Evolutionary conservation across 2,888 invertebrate species (phyloP), one percentile per base, ranked within the genome.

Genomic region (Cryptosula pallasiana): DNA sequence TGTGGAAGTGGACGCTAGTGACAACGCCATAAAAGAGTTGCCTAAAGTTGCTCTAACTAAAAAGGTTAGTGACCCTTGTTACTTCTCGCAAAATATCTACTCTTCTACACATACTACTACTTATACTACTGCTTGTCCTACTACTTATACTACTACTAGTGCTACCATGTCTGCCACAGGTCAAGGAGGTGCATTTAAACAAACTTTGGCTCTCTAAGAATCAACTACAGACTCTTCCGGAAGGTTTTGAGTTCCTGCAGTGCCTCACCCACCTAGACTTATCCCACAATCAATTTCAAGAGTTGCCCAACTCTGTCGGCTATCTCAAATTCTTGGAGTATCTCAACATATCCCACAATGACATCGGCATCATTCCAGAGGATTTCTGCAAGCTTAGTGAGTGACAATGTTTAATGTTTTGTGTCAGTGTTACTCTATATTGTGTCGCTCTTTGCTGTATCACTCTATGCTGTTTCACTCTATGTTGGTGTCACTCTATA

Each of bases 11-110:
- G 76, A 81, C 72, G 76, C 82, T 9, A 79, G 81, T 20, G 76
- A 80, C 73, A 84, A 84, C 75, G 75, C 78, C 27, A 75, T 84
- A 23, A 80, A 79, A 13, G 80, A 80, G 35, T 77, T 83, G 76
- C 83, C 83, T 0, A 73, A 78, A 9, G 80, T 79, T 1, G 76
- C 79, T 1, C 80, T 82, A 2, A 83, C 82, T 72, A 82, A 82
- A 29, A 70, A 70, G 70, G 63, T 63, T 25, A 13, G 63, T 45
- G 20, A 45, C 45, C 20, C 45, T 45, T 45, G 45, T 45, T 45
- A 13, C 20, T n/a, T n/a, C n/a, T n/a, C n/a, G n/a, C n/a, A n/a
- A n/a, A n/a, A n/a, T n/a, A n/a, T n/a, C n/a, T n/a, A n/a, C n/a
- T n/a, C n/a, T n/a, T n/a, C n/a, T n/a, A n/a, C n/a, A n/a, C n/a